Evolutionary conservation across 2,797 vertebrate species (phyloP), one percentile per base, ranked within the genome.

Genomic region (Forpus xanthops): DNA sequence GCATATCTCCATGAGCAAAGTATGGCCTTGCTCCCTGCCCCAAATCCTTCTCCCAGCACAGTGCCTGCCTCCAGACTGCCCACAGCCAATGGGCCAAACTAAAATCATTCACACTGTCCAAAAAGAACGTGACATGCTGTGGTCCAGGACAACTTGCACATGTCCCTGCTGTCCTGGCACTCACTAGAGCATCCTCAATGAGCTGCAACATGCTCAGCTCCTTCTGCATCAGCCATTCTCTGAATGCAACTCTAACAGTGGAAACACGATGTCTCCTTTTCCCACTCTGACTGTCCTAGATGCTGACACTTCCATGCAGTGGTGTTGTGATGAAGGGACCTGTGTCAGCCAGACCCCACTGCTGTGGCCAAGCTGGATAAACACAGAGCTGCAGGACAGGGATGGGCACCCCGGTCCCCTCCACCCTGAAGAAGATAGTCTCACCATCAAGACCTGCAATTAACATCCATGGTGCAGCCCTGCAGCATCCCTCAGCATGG

Each of bases 81-180:
- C 50, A 33, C 0, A 0, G 27, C 56, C 77, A 66, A 77, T 15
- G 19, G 31, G 20, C 23, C 11, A 12, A 20, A 33, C 41, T 47
- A 83, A 70, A 79, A 9, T 42, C 16, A 15, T 41, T 5, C 9
- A 5, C 33, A 31, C 39, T 65, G 37, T 5, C 44, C 58, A n/a
- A 18, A 55, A 19, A 70, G 42, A 88, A 21, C 0, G 0, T 2
- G 1, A 44, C 2, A 4, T 1, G 0, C 0, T 13, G 30, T 27
- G 75, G 12, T 21, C n/a, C 53, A 61, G 31, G 35, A 39, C 30
- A 50, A 61, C 44, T 41, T 33, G 21, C 50, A 53, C 0, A 0
- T 44, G 30, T 78, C 62, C 21, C 35, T 25, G 31, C 27, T 76
- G 31, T 16, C 55, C 55, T 62, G 70, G 61, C 66, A 66, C 6